These are phyloP conservation scores for Dolichopus griseipennis DNA, from an alignment of 2,888 invertebrate species.

Conservation along the genomic window DNA sequence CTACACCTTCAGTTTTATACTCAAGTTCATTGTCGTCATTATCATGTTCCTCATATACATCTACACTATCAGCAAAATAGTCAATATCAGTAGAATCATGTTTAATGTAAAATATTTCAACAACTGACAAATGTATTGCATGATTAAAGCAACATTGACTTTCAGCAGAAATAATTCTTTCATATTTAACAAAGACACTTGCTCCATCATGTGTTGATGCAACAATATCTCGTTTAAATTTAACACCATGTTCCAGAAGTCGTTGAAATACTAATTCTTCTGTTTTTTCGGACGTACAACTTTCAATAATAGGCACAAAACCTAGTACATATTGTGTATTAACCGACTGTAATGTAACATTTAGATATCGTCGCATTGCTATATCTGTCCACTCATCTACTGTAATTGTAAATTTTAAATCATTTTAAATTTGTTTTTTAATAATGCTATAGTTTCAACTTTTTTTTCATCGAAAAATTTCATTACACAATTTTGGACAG, in stretches of 20 bases:
- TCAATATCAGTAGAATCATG: slow-evolving; percentile 2
- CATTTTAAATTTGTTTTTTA: background rate
- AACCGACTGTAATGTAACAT: slow-evolving; percentile 12
- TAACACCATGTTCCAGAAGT: slow-evolving; percentile 2
- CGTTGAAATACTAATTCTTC: slow-evolving; percentile 2
- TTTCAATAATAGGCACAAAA: slow-evolving; percentile 12
- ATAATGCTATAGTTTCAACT: background rate
- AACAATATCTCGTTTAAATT: slow-evolving; percentile 8
- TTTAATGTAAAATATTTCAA: background rate
- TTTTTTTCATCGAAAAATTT: slow-evolving; percentile 1
- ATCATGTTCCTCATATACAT: background rate
- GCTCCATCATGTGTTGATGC: slow-evolving; percentile 9
- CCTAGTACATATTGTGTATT: background rate
- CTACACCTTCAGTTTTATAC: background rate
- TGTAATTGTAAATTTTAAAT: slow-evolving; percentile 1
- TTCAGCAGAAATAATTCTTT: slow-evolving; percentile 9
- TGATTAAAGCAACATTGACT: slow-evolving; percentile 10
- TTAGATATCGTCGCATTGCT: slow-evolving; percentile 10
- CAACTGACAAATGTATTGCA: background rate
- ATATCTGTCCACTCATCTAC: slow-evolving; percentile 13
- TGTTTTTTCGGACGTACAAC: slow-evolving; percentile 9
- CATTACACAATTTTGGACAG: background rate
- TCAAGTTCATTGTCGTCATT: no score
- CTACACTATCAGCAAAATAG: background rate
- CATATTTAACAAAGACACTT: slow-evolving; percentile 11